Conservation (phyloP, 2,888 invertebrate genomes). For the Athalia circularis region DNA sequence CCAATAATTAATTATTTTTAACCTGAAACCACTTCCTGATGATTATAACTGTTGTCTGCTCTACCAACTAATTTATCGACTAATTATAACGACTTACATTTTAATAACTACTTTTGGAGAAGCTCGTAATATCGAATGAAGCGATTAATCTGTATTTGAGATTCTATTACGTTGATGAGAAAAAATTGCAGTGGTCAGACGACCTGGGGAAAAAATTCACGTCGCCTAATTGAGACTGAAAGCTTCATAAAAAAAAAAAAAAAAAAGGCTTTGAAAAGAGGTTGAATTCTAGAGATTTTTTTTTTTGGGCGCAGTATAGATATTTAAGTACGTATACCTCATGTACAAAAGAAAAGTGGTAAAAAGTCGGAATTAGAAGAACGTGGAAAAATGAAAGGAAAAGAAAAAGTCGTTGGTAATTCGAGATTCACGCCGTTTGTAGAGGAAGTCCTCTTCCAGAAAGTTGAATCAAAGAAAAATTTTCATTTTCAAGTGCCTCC, state of each 20-base stretch:
- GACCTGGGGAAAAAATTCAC: constrained; percentile 7
- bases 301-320: too few relatives aligned
- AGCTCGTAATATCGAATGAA: background rate
- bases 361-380: constrained; percentile 16
- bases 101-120: background rate
- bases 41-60: too few relatives aligned
- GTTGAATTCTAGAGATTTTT: too few relatives aligned
- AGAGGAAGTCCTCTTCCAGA: background rate
- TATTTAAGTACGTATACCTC: background rate
- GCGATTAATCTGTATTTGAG: background rate
- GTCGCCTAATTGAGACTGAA: constrained; percentile 24
- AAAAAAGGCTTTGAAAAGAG: too few relatives aligned
- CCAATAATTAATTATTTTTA: too few relatives aligned
- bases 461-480: constrained; percentile 21
- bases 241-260: background rate
- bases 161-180: constrained; percentile 1
- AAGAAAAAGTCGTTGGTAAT: constrained; percentile 16
- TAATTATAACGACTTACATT: too few relatives aligned
- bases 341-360: background rate
- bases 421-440: constrained; percentile 5
- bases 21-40: too few relatives aligned
- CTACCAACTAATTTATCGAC: too few relatives aligned
- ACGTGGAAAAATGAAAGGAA: background rate
- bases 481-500: background rate
- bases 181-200: constrained; percentile 9